Conservation (phyloP, 2,797 vertebrate genomes). For the Oryzias dopingdopingensis region DNA sequence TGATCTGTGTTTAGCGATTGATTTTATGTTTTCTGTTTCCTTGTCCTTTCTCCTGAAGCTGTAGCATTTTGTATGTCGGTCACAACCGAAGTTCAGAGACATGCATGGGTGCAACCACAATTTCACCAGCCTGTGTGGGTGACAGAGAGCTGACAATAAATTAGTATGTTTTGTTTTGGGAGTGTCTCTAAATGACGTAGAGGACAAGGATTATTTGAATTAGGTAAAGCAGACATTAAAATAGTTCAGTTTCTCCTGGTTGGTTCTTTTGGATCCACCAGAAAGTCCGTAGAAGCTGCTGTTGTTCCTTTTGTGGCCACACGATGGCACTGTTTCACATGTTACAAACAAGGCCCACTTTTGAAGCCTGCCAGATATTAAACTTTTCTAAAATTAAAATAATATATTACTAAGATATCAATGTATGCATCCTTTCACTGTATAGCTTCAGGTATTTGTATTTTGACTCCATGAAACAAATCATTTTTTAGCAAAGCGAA, state of each 20-base stretch:
- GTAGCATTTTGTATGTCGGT: conserved; percentile 16
- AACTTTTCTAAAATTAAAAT: conserved; percentile 20
- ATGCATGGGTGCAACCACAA: conserved; percentile 16
- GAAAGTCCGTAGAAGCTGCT: conserved; percentile 22
- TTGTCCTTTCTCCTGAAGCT: conserved; percentile 1
- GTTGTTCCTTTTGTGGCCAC: conserved; percentile 41
- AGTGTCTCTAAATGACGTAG: conserved; percentile 31
- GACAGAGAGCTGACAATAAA: conserved; percentile 13
- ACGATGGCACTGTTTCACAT: conserved; percentile 59
- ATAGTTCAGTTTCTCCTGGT: conserved; percentile 17
- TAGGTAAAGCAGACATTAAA: conserved; percentile 28
- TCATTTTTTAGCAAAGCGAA: conserved; percentile 54
- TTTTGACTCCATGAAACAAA: conserved; percentile 40
- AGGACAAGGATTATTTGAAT: conserved; percentile 37
- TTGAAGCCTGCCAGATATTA: conserved; percentile 35
- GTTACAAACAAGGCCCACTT: conserved; percentile 24
- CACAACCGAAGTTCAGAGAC: conserved; percentile 16
- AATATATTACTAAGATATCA: conserved; percentile 39
- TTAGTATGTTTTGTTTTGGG: neutral
- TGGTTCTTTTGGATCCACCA: conserved; percentile 29
- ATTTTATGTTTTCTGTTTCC: conserved; percentile 28
- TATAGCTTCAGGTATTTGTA: conserved; percentile 41
- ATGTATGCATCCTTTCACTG: conserved; percentile 41
- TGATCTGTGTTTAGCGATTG: conserved; percentile 44
- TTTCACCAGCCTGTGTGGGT: conserved; percentile 21